Base-by-base conservation (phyloP, 2,113 vertebrate species). In the Indicator maculatus region DNA sequence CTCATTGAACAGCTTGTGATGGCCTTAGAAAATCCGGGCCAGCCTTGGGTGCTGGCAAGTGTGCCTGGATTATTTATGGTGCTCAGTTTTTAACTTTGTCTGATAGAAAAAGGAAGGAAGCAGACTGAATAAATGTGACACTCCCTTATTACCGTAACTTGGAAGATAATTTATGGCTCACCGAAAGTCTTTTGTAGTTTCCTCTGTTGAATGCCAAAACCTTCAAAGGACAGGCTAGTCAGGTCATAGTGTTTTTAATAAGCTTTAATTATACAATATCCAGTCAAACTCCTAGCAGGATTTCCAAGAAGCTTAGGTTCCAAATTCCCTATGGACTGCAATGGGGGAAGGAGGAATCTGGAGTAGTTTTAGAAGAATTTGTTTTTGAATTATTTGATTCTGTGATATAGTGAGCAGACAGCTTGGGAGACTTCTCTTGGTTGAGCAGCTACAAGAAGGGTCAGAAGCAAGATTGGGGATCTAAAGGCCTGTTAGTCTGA, bases 71-170 rank as follows among this genome's bases (percentile, higher is more conserved):
- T 97, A 94, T 95, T 96, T 93, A 88, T 9, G 3, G n/a, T 86
- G 72, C 94, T 96, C 38, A 38, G 90, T 85, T 63, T 96, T 96
- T 80, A 81, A 75, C 86, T 96, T 96, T 17, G 27, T 78, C 79
- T 86, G 81, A 80, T 66, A 93, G 90, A 93, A 92, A 75, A 78
- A 97, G 91, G 96, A 97, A 95, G 95, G 95, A 97, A 96, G 74
- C 88, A 76, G 88, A 81, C 77, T 97, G 92, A 95, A 93, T 93
- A 96, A 97, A 95, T 95, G 47, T 88, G 94, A 85, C 82, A 13
- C 44, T 95, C 78, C 71, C 74, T 95, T 79, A 77, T 91, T 93
- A 87, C 70, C 85, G 61, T 88, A 88, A 93, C 84, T 66, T 56
- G 53, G 80, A 90, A 86, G 94, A 67, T 47, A 78, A 75, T 86